Evolutionary conservation across 2,797 vertebrate species (phyloP), one percentile per base, ranked within the genome.

Genomic region (Bradypodion pumilum): DNA sequence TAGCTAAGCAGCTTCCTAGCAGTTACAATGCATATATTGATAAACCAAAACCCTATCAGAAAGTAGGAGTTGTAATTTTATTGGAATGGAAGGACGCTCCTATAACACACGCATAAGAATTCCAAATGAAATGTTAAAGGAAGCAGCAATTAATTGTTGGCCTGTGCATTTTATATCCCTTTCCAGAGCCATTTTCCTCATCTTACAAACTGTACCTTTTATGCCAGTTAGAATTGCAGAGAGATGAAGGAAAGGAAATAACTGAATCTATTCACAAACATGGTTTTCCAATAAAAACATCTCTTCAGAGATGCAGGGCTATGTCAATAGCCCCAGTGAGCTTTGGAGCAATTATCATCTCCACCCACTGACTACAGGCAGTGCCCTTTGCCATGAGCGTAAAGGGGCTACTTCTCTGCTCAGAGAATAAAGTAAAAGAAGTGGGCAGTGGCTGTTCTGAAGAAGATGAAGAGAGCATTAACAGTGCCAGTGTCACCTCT

Each of bases 31-130:
- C 13, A 49, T 49, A 49, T 21, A 66, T 72, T 74, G 81, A 85
- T 13, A 84, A 87, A 74, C 23, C 25, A 62, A 87, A 81, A 46
- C 44, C 84, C 87, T 1, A 5, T 3, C 78, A 66, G 35, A 32
- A 84, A 80, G 27, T 85, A 85, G 85, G 89, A 86, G 78, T 12
- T 85, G 60, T n/a, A 44, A 1, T 83, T 85, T 78, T 52, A 16
- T 80, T 70, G 32, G 72, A 37, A 69, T 59, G 42, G 80, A 66
- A 81, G 29, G 52, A 83, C 13, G 0, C 7, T 1, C 74, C 74
- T 59, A 46, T 32, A 29, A 52, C n/a, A 49, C 29, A 85, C 68
- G 44, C 68, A 27, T 83, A 66, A 52, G 16, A 52, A 42, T 74
- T 35, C 32, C 72, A 73, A 16, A 85, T 75, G 90, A 85, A 62